A percentile compares a stretch with the other conserved stretches of the same genome.
Conservation (phyloP, 2,888 invertebrate genomes). For the Eucriotettix oculatus region DNA sequence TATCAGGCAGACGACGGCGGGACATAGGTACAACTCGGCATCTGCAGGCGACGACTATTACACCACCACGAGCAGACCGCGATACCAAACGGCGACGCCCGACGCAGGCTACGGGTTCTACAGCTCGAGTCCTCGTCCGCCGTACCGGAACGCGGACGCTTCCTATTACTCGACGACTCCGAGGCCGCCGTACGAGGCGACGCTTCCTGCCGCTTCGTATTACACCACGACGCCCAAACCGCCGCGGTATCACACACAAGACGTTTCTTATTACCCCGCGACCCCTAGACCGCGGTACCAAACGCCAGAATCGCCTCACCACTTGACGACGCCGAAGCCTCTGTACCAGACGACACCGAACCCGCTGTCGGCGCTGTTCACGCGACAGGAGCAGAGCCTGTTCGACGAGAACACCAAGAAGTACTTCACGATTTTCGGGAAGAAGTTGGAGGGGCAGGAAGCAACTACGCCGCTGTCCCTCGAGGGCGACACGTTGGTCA, state of each 20-base stretch:
- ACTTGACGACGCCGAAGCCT: slow-evolving; percentile 24
- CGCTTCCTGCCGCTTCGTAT: slow-evolving; percentile 1
- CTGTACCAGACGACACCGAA: slow-evolving; percentile 10
- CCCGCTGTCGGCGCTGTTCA: slow-evolving; percentile 45
- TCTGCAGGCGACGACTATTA: too few species aligned
- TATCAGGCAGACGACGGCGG: too few species aligned
- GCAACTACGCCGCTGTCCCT: slow-evolving; percentile 26
- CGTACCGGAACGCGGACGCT: too few species aligned
- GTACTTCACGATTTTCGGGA: slow-evolving; percentile 57
- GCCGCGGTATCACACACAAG: slow-evolving; percentile 27
- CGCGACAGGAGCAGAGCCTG: slow-evolving; percentile 46
- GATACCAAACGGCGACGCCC: too few species aligned
- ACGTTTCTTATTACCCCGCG: slow-evolving; percentile 31
- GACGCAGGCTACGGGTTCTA: too few species aligned
- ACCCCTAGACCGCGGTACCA: slow-evolving; percentile 17
- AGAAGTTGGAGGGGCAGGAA: slow-evolving; percentile 31
- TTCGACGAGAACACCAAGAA: slow-evolving; percentile 58
- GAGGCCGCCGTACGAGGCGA: too few species aligned
- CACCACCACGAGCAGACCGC: too few species aligned
- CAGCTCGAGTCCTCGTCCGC: too few species aligned
- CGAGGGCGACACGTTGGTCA: slow-evolving; percentile 50
- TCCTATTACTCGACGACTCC: too few species aligned
- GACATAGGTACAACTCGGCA: too few species aligned
- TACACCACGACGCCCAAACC: slow-evolving; percentile 18
- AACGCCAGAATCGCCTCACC: slow-evolving; percentile 1